Evolutionary conservation across 2,113 vertebrate genomes (phyloP).

Genomic region (Eptesicus fuscus): DNA sequence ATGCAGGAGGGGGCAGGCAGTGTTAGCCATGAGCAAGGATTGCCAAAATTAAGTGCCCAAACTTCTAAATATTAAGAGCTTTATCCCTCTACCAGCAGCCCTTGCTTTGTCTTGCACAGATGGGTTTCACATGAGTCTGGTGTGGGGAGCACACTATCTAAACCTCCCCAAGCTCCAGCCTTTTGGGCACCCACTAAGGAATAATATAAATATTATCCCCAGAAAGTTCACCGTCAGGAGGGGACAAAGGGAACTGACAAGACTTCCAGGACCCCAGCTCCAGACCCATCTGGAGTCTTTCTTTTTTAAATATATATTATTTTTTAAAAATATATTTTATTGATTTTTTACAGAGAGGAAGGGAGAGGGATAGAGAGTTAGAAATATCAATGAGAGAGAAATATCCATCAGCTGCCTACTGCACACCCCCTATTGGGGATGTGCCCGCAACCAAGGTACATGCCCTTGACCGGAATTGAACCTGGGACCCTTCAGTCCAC

Average conservation of each 20-base stretch:
- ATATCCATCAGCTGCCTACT: no score
- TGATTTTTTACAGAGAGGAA: no score
- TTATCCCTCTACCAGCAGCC: background rate
- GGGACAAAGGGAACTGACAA: background rate
- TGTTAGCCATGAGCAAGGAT: fast-evolving
- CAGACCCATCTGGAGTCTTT: background rate
- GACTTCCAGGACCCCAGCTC: background rate
- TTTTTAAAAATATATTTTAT: no score
- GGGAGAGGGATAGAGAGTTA: no score
- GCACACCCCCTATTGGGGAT: no score
- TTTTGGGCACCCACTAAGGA: fast-evolving
- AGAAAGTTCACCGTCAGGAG: background rate
- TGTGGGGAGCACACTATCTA: fast-evolving
- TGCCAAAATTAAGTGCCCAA: background rate
- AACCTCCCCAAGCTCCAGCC: background rate
- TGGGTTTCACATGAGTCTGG: background rate
- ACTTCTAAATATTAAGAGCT: constrained; percentile 36
- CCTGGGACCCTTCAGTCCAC: no score
- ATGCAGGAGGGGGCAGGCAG: fast-evolving
- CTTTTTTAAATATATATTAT: no score
- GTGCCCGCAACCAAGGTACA: no score
- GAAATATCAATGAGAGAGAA: no score
- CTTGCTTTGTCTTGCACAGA: background rate
- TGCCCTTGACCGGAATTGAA: no score
- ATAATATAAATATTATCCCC: no score